Percentiles rank a stretch among this genome's conserved stretches.
These are phyloP conservation scores for Cercopithecus hamlyni DNA, from an alignment of 2,797 vertebrate species.

Conservation along the genomic window DNA sequence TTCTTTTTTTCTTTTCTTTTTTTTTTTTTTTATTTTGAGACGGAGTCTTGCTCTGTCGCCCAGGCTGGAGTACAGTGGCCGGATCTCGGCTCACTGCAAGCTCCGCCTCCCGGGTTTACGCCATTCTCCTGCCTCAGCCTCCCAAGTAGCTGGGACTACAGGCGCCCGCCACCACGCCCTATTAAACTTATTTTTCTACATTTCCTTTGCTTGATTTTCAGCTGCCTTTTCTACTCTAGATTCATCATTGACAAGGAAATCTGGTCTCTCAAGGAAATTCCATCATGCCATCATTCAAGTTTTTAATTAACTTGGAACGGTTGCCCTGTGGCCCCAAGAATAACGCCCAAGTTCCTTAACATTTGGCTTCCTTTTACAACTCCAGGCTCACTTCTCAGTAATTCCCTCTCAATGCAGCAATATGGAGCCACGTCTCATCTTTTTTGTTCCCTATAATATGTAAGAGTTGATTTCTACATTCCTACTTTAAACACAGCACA, in stretches of 20 bases:
- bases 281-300: background rate
- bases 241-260: background rate
- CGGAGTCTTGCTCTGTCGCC: no score
- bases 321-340: background rate
- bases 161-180: no score
- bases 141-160: no score
- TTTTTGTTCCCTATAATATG: background rate
- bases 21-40: no score
- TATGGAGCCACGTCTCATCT: fast-evolving
- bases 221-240: background rate
- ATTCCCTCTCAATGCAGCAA: background rate
- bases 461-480: background rate
- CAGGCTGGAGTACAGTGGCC: no score
- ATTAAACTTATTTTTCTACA: no score
- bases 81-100: no score
- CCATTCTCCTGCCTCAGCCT: no score
- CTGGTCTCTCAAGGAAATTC: background rate
- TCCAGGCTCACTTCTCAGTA: background rate
- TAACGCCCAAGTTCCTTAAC: background rate
- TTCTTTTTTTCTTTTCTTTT: background rate
- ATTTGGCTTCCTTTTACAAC: background rate
- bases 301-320: background rate
- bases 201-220: background rate
- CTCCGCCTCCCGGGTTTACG: no score
- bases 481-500: background rate